These are phyloP conservation scores for Drosophila bocqueti DNA, from an alignment of 1,140 invertebrate genomes.

Conservation along the genomic window DNA sequence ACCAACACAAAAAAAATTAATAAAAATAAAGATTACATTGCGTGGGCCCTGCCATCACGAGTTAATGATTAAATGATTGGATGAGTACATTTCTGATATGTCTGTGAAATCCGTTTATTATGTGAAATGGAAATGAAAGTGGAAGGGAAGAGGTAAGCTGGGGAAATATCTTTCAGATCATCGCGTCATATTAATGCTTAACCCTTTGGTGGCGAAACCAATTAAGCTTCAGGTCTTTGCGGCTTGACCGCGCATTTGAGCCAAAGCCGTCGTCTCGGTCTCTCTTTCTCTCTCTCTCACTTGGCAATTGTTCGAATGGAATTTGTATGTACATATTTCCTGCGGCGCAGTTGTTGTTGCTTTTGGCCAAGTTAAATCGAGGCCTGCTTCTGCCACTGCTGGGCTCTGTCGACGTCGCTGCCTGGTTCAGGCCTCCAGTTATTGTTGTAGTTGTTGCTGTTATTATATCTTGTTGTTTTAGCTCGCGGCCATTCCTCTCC, in stretches of 20 bases:
- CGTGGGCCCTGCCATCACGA: slow-evolving; percentile 9
- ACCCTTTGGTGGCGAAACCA: slow-evolving; percentile 38
- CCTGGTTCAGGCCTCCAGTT: slow-evolving; percentile 39
- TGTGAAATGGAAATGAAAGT: slow-evolving; percentile 17
- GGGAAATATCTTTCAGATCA: slow-evolving; percentile 28
- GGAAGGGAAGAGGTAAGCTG: background rate
- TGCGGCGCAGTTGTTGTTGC: slow-evolving; percentile 34
- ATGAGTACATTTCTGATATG: slow-evolving; percentile 17
- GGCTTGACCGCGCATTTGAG: slow-evolving; percentile 33
- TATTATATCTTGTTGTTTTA: slow-evolving; percentile 38
- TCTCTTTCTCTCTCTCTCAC: background rate
- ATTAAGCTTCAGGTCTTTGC: slow-evolving; percentile 28
- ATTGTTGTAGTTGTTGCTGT: slow-evolving; percentile 28
- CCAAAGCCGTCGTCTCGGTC: background rate
- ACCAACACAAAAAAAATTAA: background rate
- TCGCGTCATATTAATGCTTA: slow-evolving; percentile 25
- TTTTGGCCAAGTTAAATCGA: slow-evolving; percentile 35
- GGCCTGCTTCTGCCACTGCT: slow-evolving; percentile 20
- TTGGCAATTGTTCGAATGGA: slow-evolving; percentile 35
- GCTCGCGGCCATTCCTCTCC: slow-evolving; percentile 47
- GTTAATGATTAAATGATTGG: slow-evolving; percentile 19
- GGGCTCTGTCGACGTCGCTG: slow-evolving; percentile 22
- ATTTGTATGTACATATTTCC: slow-evolving; percentile 37
- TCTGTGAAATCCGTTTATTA: slow-evolving; percentile 19
- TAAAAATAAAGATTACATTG: slow-evolving; percentile 6